Conservation (phyloP, 2,113 vertebrate genomes). For the Cyanocitta stelleri region DNA sequence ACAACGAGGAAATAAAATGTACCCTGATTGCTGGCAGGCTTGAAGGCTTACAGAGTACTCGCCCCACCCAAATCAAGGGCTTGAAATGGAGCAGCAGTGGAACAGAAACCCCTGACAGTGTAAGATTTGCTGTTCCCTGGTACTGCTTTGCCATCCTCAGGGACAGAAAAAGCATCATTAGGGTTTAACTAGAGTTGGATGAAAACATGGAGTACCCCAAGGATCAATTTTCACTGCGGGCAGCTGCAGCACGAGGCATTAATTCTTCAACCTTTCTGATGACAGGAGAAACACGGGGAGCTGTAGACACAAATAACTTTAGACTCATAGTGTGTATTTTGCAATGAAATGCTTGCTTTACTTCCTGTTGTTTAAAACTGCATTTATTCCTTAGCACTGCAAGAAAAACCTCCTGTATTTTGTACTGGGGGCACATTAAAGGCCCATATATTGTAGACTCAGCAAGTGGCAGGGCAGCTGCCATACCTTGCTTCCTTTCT, state of each 20-base stretch:
- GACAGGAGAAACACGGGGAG: background rate
- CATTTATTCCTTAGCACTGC: slow-evolving; percentile 48
- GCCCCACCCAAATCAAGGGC: background rate
- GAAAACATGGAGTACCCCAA: slow-evolving; percentile 41
- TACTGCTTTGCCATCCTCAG: background rate
- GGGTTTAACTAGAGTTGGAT: slow-evolving; percentile 23
- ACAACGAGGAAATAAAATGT: background rate
- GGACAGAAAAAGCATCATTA: slow-evolving; percentile 28
- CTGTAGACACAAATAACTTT: slow-evolving; percentile 33
- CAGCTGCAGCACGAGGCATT: slow-evolving; percentile 15
- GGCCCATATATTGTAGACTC: slow-evolving; percentile 35
- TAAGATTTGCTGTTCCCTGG: slow-evolving; percentile 14
- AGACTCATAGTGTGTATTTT: slow-evolving; percentile 5
- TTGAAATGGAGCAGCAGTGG: slow-evolving; percentile 1
- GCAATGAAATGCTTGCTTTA: slow-evolving; percentile 52
- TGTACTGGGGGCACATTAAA: background rate
- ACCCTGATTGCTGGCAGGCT: slow-evolving; percentile 21
- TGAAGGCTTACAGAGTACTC: background rate
- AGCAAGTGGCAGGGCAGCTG: slow-evolving; percentile 33
- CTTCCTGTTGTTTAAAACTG: slow-evolving; percentile 60
- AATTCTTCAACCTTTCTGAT: slow-evolving; percentile 25
- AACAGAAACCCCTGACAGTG: background rate
- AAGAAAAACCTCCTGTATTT: slow-evolving; percentile 34
- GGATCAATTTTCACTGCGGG: slow-evolving; percentile 52
- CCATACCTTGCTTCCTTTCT: slow-evolving; percentile 56